These are phyloP conservation scores for Enteromius paludinosus DNA, from an alignment of 2,797 vertebrate genomes.

Conservation along the genomic window DNA sequence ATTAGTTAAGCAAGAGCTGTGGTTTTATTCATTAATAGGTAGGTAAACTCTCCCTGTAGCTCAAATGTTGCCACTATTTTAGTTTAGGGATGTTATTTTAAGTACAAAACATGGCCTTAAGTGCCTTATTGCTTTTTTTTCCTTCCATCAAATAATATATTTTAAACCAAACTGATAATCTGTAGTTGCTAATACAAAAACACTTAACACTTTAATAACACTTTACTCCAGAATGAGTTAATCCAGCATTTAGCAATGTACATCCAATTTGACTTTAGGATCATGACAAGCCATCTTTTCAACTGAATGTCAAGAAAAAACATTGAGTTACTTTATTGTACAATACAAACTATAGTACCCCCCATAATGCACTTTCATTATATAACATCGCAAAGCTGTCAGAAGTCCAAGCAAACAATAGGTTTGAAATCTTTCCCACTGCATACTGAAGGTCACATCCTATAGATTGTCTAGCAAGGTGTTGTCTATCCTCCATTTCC, in stretches of 20 bases:
- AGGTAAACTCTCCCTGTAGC: background rate
- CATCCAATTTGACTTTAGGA: background rate
- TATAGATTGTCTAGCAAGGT: constrained; percentile 33
- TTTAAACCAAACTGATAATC: background rate
- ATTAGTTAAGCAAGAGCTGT: background rate
- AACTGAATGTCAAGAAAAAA: too few species aligned
- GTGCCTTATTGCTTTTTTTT: background rate
- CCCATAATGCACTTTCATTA: constrained; percentile 22
- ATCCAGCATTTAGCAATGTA: background rate
- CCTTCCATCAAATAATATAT: background rate
- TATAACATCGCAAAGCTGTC: background rate
- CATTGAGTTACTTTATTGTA: background rate
- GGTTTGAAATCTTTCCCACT: constrained; percentile 19
- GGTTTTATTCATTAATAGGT: background rate
- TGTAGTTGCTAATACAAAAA: background rate
- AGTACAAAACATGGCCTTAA: background rate
- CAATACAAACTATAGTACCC: background rate
- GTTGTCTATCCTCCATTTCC: constrained; percentile 37
- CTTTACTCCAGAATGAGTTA: background rate
- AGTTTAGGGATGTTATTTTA: background rate
- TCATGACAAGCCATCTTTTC: background rate
- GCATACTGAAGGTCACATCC: constrained; percentile 30
- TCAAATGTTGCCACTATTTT: background rate
- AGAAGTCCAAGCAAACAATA: constrained; percentile 23
- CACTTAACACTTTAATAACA: background rate